Conservation (phyloP, 2,888 invertebrate species). For the Dolichopus griseipennis region DNA sequence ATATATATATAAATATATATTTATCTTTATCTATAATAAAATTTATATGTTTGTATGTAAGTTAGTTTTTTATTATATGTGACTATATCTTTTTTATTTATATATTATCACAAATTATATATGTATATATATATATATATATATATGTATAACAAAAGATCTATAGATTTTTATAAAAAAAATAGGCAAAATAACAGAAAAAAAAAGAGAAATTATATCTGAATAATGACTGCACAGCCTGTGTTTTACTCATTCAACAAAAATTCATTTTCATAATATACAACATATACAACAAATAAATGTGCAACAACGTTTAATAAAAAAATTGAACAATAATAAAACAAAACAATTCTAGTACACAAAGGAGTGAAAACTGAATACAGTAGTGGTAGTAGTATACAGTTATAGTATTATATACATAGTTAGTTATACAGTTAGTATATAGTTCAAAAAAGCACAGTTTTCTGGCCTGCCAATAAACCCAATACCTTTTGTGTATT, state of each 20-base stretch:
- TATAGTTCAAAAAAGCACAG: neutral
- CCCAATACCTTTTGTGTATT: neutral
- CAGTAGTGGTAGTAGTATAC: neutral
- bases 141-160: no score
- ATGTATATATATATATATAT: no score
- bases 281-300: neutral
- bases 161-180: no score
- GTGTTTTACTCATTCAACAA: neutral
- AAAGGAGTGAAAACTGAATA: neutral
- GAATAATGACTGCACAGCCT: conserved; percentile 4
- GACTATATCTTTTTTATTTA: no score
- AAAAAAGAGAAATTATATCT: neutral
- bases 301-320: neutral
- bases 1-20: no score
- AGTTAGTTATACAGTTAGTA: no score
- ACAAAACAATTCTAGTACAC: neutral
- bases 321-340: neutral
- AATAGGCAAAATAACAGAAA: neutral
- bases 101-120: no score
- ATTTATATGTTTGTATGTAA: no score
- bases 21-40: no score
- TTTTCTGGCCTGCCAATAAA: neutral
- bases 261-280: no score
- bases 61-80: no score
- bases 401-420: neutral